A percentile compares a stretch with the other conserved stretches of the same genome.
Evolutionary conservation across 2,888 invertebrate species (phyloP).

Genomic region (Drosophila nr. perissopoda): DNA sequence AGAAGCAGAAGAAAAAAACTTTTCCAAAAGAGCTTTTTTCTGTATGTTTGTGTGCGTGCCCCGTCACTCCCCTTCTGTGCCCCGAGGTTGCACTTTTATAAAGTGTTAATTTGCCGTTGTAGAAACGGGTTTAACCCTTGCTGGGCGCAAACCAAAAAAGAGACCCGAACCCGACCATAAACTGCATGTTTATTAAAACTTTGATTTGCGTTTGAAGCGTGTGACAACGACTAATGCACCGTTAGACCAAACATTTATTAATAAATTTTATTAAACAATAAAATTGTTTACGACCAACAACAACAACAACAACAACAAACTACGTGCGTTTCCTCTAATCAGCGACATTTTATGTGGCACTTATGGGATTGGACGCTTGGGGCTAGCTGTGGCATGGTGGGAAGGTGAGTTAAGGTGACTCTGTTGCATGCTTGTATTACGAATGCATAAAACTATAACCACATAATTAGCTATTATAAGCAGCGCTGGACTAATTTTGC

Average conservation of each 20-base stretch:
- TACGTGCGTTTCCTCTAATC: constrained; percentile 68
- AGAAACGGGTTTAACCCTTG: constrained; percentile 68
- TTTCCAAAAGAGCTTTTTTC: constrained; percentile 39
- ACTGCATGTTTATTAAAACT: constrained; percentile 51
- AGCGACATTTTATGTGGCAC: constrained; percentile 72
- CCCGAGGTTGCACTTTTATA: constrained; percentile 79
- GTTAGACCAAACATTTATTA: constrained; percentile 74
- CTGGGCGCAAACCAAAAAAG: background rate
- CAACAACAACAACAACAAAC: constrained; percentile 34
- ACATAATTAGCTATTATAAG: constrained; percentile 80
- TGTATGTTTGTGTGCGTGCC: constrained; percentile 20
- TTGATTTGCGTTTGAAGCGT: constrained; percentile 65
- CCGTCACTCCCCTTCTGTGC: background rate
- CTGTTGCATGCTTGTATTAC: constrained; percentile 66
- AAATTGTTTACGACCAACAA: constrained; percentile 62
- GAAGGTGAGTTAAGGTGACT: constrained; percentile 26
- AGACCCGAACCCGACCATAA: constrained; percentile 23
- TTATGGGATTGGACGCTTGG: constrained; percentile 7
- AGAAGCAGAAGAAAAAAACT: constrained; percentile 29
- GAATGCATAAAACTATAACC: constrained; percentile 80
- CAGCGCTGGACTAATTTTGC: constrained; percentile 70
- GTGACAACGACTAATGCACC: constrained; percentile 60
- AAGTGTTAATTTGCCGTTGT: constrained; percentile 82
- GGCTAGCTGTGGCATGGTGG: no score
- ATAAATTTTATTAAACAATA: constrained; percentile 77